Evolutionary conservation across 2,797 vertebrate species (phyloP).

Genomic region (Coregonus sp.): DNA sequence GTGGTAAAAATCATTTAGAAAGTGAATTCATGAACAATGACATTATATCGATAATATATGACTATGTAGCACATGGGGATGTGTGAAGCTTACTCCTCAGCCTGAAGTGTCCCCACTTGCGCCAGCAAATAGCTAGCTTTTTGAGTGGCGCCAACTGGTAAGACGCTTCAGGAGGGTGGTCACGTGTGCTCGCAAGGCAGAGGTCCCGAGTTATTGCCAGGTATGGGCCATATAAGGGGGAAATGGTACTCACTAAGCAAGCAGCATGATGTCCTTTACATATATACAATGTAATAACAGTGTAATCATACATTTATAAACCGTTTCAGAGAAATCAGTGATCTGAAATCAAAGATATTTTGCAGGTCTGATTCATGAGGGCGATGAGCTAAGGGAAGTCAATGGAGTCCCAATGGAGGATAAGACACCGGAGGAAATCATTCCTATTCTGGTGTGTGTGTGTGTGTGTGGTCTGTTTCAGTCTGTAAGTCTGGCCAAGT

Average conservation of each 20-base stretch:
- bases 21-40: not conserved
- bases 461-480: not conserved
- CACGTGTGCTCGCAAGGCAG: too few species aligned
- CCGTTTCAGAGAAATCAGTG: not conserved
- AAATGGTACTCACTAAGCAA: too few species aligned
- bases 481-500: too few species aligned
- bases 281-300: not conserved
- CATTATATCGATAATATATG: not conserved
- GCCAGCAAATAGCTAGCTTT: too few species aligned
- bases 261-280: too few species aligned
- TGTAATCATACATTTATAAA: not conserved
- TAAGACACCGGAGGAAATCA: conserved; percentile 89
- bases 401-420: conserved; percentile 88
- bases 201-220: too few species aligned
- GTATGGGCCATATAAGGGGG: too few species aligned
- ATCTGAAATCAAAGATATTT: conserved; percentile 1
- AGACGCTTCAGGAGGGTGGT: too few species aligned
- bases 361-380: conserved; percentile 90
- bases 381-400: conserved; percentile 91
- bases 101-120: too few species aligned
- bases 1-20: conserved; percentile 72
- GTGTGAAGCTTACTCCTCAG: too few species aligned
- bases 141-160: too few species aligned
- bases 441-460: conserved; percentile 85
- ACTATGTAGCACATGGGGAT: not conserved